A percentile compares a stretch with the other conserved stretches of the same genome.
Evolutionary conservation across 2,113 vertebrate species (phyloP).

Genomic region (Cyprinodon variegatus): DNA sequence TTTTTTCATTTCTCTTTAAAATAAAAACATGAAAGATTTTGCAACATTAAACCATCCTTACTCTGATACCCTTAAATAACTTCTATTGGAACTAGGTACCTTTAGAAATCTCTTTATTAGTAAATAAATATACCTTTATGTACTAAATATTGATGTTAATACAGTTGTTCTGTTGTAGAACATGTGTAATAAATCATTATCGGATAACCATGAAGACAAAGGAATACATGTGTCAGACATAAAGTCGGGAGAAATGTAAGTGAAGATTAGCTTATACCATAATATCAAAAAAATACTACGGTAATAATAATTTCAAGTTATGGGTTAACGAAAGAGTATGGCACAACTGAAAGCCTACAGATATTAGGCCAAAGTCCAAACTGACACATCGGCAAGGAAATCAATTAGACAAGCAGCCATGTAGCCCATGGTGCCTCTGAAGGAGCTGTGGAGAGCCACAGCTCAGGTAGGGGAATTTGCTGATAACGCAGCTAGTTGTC

Average conservation of each 20-base stretch:
- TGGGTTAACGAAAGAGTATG: no score
- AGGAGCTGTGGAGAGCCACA: no score
- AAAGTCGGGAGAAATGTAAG: neutral
- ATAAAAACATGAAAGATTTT: neutral
- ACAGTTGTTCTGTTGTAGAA: neutral
- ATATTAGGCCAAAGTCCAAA: no score
- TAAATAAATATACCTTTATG: neutral
- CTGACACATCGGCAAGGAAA: no score
- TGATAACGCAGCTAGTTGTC: no score
- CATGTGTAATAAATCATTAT: neutral
- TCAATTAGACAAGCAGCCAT: no score
- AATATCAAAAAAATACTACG: neutral
- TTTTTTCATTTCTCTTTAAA: neutral
- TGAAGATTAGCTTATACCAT: neutral
- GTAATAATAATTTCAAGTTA: no score
- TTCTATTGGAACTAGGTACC: neutral
- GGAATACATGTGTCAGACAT: neutral
- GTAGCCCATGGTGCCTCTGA: no score
- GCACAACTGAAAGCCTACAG: no score
- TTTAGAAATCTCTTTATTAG: neutral
- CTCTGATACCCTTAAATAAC: neutral
- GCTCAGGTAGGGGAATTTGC: no score
- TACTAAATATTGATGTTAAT: neutral
- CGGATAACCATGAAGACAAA: neutral
- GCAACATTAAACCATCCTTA: neutral